Percentiles rank a stretch among this genome's conserved stretches.
Conservation (phyloP, 2,113 vertebrate species). For the Camelus dromedarius region DNA sequence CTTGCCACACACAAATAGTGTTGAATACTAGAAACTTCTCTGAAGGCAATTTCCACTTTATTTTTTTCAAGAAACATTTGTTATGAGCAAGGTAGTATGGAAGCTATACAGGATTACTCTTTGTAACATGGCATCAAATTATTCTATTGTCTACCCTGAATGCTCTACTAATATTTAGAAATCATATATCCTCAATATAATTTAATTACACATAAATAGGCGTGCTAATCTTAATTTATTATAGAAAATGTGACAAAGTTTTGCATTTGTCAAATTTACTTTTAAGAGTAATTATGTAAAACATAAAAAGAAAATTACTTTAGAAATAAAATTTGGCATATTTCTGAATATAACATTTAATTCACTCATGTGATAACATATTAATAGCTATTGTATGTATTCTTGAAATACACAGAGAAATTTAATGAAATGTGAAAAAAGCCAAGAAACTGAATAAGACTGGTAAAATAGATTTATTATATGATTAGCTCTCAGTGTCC, state of each 20-base stretch:
- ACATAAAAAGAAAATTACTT: background rate
- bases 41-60: background rate
- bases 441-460: background rate
- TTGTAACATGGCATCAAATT: background rate
- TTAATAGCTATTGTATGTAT: background rate
- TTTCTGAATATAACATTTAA: background rate
- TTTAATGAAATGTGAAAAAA: background rate
- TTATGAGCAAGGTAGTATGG: background rate
- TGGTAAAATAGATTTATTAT: background rate
- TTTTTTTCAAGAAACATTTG: background rate
- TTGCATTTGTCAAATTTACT: background rate
- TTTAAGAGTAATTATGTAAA: background rate
- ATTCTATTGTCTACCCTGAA: background rate
- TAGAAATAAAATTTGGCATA: background rate
- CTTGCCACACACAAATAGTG: background rate
- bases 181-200: background rate
- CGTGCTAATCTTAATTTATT: background rate
- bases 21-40: background rate
- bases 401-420: background rate
- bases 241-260: background rate
- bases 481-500: background rate
- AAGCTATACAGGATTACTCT: background rate
- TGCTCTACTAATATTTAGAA: background rate
- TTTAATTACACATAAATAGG: background rate
- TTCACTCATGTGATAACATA: background rate